phyloP scores from a whole-genome alignment of 2,797 vertebrate species.

The Melanotaenia boesemani region DNA sequence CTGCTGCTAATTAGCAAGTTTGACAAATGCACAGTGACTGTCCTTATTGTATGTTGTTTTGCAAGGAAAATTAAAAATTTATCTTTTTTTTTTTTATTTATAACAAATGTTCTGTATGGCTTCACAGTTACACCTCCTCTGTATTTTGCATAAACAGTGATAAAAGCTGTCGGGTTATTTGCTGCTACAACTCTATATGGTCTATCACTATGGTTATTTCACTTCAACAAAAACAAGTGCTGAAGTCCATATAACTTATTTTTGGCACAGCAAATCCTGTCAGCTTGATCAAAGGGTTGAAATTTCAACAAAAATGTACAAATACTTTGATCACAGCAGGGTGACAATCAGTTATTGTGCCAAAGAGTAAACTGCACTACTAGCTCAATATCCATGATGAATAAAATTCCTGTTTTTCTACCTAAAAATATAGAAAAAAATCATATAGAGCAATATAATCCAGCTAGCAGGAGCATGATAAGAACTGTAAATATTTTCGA shows the following conservation, averaged over 20 bases:
- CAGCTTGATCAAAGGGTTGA: conserved; percentile 9
- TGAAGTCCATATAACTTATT: not conserved
- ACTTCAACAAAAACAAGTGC: conserved; percentile 1
- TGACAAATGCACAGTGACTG: no score
- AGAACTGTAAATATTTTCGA: not conserved
- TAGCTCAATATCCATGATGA: not conserved
- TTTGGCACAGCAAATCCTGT: conserved; percentile 6
- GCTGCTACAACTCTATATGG: conserved; percentile 3
- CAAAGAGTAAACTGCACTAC: not conserved
- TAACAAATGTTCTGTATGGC: conserved; percentile 22
- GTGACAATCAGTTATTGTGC: not conserved
- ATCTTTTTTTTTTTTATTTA: not conserved
- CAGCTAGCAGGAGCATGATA: not conserved
- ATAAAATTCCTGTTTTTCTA: not conserved
- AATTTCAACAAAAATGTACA: not conserved
- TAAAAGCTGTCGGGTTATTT: conserved; percentile 45
- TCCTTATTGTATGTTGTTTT: not conserved
- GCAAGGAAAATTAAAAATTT: not conserved
- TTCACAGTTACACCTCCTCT: conserved; percentile 60
- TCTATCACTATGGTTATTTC: not conserved
- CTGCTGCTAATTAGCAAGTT: no score
- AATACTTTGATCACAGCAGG: conserved; percentile 17
- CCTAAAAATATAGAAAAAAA: not conserved
- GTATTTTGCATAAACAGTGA: conserved; percentile 15
- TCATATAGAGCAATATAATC: no score